These are phyloP conservation scores for Burhinus oedicnemus DNA, from an alignment of 2,113 vertebrate genomes.

Conservation along the genomic window DNA sequence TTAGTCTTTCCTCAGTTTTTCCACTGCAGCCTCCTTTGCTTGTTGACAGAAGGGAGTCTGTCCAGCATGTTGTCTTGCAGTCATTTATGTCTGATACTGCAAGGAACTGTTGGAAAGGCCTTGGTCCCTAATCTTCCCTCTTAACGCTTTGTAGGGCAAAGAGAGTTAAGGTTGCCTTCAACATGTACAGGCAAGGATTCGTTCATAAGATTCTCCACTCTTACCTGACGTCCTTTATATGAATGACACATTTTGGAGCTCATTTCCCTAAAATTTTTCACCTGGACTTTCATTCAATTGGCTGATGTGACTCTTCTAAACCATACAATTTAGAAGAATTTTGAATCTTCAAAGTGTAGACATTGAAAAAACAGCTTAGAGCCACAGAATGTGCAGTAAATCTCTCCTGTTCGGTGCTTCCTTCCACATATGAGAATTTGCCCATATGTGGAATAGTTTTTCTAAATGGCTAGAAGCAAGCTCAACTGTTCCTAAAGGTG, in stretches of 20 bases:
- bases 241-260: not conserved
- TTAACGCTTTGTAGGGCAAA: not conserved
- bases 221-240: not conserved
- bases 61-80: not conserved
- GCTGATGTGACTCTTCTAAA: not conserved
- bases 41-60: not conserved
- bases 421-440: not conserved
- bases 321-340: not conserved
- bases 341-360: not conserved
- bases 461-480: not conserved
- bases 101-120: not conserved
- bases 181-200: not conserved
- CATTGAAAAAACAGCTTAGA: not conserved
- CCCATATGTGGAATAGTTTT: not conserved
- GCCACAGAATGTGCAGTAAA: not conserved
- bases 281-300: not conserved
- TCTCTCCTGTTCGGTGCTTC: not conserved
- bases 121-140: not conserved
- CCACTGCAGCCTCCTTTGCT: not conserved
- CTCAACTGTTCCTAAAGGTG: not conserved
- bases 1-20: not conserved
- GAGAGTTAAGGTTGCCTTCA: not conserved
- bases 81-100: not conserved
- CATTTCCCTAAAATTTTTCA: not conserved
- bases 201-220: not conserved